Conservation (phyloP, 2,888 invertebrate species). For the Megastigmus dorsalis region DNA sequence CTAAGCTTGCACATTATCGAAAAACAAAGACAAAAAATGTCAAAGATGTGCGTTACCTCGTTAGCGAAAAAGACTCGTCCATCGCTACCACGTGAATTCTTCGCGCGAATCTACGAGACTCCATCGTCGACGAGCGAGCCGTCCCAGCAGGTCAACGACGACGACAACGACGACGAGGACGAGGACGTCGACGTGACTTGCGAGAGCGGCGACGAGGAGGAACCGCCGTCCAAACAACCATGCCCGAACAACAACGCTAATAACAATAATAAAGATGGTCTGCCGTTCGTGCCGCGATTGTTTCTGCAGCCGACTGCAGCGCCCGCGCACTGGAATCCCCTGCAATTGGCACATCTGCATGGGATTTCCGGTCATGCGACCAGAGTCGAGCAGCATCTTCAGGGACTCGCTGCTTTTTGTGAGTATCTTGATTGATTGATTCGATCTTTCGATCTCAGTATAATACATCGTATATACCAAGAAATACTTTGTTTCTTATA, state of each 20-base stretch:
- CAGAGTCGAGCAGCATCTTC: conserved; percentile 38
- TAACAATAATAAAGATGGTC: too few relatives aligned
- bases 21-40: too few relatives aligned
- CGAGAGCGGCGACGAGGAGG: conserved; percentile 22
- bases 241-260: not conserved
- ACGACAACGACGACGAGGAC: conserved; percentile 13
- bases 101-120: conserved; percentile 44
- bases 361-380: conserved; percentile 17
- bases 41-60: conserved; percentile 33
- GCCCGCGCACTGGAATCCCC: conserved; percentile 1
- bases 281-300: not conserved
- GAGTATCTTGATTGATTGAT: too few relatives aligned
- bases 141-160: not conserved
- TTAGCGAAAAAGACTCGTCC: conserved; percentile 18
- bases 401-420: conserved; percentile 47
- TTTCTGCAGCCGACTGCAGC: conserved; percentile 2
- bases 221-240: not conserved
- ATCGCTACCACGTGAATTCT: conserved; percentile 47
- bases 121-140: not conserved
- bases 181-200: conserved; percentile 31
- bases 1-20: too few relatives aligned
- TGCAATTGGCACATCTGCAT: conserved; percentile 39
- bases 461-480: too few relatives aligned
- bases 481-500: too few relatives aligned
- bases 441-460: too few relatives aligned